Percentiles rank a stretch among this genome's conserved stretches.
phyloP scores from a whole-genome alignment of 2,888 invertebrate species.

The Frankliniella fusca region DNA sequence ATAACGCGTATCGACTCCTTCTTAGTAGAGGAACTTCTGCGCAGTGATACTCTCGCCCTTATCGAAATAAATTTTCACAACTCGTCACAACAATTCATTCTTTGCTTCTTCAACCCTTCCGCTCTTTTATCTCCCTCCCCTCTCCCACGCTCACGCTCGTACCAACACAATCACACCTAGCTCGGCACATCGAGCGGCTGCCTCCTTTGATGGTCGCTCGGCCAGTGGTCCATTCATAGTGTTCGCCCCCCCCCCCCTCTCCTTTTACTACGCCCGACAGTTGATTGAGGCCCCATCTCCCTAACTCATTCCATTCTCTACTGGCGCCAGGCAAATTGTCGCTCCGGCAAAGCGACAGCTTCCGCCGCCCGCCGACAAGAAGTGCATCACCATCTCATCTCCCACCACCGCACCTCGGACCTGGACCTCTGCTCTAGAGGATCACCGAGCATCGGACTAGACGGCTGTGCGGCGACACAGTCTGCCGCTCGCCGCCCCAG shows the following conservation, averaged over 20 bases:
- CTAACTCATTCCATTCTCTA: background rate
- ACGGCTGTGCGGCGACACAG: no score
- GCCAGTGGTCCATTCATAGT: background rate
- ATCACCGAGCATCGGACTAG: no score
- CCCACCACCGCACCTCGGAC: background rate
- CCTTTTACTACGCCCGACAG: background rate
- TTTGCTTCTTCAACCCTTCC: no score
- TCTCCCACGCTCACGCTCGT: background rate
- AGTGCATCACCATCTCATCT: background rate
- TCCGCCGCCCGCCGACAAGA: background rate
- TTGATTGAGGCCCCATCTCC: conserved; percentile 12
- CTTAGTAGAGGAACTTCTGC: background rate
- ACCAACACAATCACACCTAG: background rate
- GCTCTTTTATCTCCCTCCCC: background rate
- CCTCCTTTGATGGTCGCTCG: background rate
- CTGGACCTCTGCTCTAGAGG: no score
- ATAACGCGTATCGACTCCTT: no score
- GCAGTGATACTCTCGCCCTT: background rate
- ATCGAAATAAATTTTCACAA: background rate
- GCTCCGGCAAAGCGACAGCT: background rate
- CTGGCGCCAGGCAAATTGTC: conserved; percentile 19
- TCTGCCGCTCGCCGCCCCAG: no score
- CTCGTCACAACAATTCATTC: background rate
- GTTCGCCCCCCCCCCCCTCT: background rate
- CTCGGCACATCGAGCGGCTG: background rate